A percentile compares a stretch with the other conserved stretches of the same genome.
Conservation (phyloP, 2,113 vertebrate species). For the Phainopepla nitens region DNA sequence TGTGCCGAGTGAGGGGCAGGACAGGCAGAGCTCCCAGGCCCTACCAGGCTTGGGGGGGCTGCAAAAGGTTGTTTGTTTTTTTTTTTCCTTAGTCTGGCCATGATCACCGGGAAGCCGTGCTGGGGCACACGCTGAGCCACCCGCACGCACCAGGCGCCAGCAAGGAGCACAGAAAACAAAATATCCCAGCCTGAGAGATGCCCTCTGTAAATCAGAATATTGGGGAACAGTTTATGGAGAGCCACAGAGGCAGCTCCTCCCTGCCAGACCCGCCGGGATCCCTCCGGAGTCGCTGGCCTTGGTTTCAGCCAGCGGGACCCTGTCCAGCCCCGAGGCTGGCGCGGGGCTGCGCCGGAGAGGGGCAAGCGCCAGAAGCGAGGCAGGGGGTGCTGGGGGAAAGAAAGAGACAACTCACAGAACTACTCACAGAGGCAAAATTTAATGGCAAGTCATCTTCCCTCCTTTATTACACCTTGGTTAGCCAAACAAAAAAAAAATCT, state of each 20-base stretch:
- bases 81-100: rapidly evolving
- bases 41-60: too few species aligned
- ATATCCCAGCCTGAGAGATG: rapidly evolving
- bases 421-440: slow-evolving; percentile 75
- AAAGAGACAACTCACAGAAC: slow-evolving; percentile 20
- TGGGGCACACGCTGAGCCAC: background rate
- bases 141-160: rapidly evolving
- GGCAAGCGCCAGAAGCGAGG: background rate
- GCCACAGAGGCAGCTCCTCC: background rate
- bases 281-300: rapidly evolving
- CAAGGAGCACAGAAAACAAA: background rate
- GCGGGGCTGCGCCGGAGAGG: rapidly evolving
- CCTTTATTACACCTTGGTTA: slow-evolving; percentile 71
- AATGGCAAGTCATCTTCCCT: slow-evolving; percentile 75
- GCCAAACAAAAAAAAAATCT: slow-evolving; percentile 68
- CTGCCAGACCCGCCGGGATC: background rate
- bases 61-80: too few species aligned
- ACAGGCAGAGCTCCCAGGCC: background rate
- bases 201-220: rapidly evolving
- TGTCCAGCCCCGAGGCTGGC: background rate
- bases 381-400: background rate
- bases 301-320: rapidly evolving
- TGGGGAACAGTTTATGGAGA: rapidly evolving
- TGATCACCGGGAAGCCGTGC: rapidly evolving
- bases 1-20: rapidly evolving